These are phyloP conservation scores for Pholis gunnellus DNA, from an alignment of 2,113 vertebrate species.

Conservation along the genomic window DNA sequence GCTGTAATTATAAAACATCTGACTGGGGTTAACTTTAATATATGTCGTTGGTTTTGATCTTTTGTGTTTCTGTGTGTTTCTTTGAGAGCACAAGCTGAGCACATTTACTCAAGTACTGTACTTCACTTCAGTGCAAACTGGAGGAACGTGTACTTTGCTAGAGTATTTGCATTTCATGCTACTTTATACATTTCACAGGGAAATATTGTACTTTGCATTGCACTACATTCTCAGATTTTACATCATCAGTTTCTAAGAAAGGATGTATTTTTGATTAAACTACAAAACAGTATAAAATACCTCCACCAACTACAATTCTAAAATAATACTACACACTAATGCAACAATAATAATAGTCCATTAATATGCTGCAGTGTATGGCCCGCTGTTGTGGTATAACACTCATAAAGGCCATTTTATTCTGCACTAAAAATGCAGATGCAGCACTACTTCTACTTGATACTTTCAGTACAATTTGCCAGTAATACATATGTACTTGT, in stretches of 20 bases:
- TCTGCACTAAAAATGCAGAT: neutral
- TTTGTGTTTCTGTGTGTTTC: constrained; percentile 59
- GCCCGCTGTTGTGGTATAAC: neutral
- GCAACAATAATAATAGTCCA: neutral
- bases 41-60: constrained; percentile 80
- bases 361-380: neutral
- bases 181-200: neutral
- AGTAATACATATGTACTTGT: neutral
- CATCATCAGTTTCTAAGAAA: neutral
- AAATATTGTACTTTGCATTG: neutral
- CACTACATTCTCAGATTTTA: neutral
- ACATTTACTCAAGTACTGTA: neutral
- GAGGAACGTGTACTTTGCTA: neutral
- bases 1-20: constrained; percentile 82
- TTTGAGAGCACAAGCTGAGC: constrained; percentile 6
- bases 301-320: neutral
- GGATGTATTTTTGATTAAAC: neutral
- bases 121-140: neutral
- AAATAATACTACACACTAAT: neutral
- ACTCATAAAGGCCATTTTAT: neutral
- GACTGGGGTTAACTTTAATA: constrained; percentile 83
- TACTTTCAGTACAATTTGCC: neutral
- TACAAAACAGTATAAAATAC: neutral
- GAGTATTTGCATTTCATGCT: neutral
- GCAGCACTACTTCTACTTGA: neutral